Evolutionary conservation across 2,113 vertebrate genomes (phyloP).

Genomic region (Siniperca chuatsi): DNA sequence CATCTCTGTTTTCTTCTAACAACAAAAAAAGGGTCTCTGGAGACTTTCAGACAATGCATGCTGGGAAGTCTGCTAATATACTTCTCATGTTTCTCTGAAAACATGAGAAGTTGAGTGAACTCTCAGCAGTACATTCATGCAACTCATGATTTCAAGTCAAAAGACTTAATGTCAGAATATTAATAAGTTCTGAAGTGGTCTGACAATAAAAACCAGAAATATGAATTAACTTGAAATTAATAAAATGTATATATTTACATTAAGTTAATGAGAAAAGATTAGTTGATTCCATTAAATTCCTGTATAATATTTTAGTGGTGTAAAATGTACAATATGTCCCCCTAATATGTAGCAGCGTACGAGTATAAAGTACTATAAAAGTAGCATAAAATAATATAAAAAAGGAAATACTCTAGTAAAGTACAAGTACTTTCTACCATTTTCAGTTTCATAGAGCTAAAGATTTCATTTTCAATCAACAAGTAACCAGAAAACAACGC

Average conservation of each 20-base stretch:
- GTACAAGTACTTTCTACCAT: not conserved
- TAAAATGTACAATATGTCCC: not conserved
- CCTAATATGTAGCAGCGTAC: not conserved
- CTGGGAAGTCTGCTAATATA: not conserved
- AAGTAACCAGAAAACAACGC: not conserved
- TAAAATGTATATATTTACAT: not conserved
- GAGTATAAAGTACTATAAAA: not conserved
- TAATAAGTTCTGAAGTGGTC: no score
- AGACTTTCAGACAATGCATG: not conserved
- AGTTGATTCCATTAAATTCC: not conserved
- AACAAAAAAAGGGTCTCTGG: not conserved
- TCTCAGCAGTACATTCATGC: not conserved
- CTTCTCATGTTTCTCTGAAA: not conserved
- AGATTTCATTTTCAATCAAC: conserved; percentile 18
- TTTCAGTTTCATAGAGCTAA: conserved; percentile 19
- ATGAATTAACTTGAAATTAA: not conserved
- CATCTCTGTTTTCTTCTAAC: not conserved
- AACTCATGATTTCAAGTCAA: not conserved
- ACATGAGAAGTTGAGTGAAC: not conserved
- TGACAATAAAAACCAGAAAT: no score
- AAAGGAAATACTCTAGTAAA: not conserved
- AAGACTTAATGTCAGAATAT: not conserved
- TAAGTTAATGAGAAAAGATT: not conserved
- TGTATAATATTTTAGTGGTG: not conserved
- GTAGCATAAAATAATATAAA: not conserved